Evolutionary conservation across 2,113 vertebrate species (phyloP).

Genomic region (Thamnaconus septentrionalis): DNA sequence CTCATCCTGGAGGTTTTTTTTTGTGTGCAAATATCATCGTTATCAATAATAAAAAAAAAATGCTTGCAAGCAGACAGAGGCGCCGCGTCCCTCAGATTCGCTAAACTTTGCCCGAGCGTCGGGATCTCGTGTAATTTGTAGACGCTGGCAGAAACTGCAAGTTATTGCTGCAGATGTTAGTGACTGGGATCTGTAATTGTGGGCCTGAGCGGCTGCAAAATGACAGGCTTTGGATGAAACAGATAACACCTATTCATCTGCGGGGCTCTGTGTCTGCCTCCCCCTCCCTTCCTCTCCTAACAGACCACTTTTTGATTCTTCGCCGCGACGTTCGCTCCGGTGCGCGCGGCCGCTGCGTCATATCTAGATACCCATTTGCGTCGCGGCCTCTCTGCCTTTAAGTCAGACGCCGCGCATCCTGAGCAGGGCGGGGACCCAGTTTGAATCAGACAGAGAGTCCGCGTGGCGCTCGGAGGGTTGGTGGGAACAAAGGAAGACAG

Average conservation of each 20-base stretch:
- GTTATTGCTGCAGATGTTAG: slow-evolving; percentile 23
- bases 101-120: neutral
- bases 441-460: slow-evolving; percentile 46
- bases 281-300: neutral
- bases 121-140: slow-evolving; percentile 15
- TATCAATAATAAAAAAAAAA: no score
- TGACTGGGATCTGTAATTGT: slow-evolving; percentile 18
- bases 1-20: no score
- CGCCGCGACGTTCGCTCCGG: slow-evolving; percentile 10
- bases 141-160: slow-evolving; percentile 31
- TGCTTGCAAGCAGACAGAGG: no score
- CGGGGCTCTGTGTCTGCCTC: slow-evolving; percentile 58
- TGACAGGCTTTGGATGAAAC: slow-evolving; percentile 28
- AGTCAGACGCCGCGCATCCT: slow-evolving; percentile 27
- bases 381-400: slow-evolving; percentile 37
- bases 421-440: slow-evolving; percentile 40
- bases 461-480: slow-evolving; percentile 1
- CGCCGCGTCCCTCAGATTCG: no score
- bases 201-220: slow-evolving; percentile 26
- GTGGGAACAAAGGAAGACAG: no score
- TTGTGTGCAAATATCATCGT: no score
- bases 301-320: slow-evolving; percentile 31
- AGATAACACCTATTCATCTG: slow-evolving; percentile 38
- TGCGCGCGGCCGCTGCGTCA: slow-evolving; percentile 17
- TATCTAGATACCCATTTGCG: slow-evolving; percentile 50